A percentile compares a stretch with the other conserved stretches of the same genome.
Evolutionary conservation across 1,140 invertebrate species (phyloP).

Genomic region (Phthorimaea operculella): DNA sequence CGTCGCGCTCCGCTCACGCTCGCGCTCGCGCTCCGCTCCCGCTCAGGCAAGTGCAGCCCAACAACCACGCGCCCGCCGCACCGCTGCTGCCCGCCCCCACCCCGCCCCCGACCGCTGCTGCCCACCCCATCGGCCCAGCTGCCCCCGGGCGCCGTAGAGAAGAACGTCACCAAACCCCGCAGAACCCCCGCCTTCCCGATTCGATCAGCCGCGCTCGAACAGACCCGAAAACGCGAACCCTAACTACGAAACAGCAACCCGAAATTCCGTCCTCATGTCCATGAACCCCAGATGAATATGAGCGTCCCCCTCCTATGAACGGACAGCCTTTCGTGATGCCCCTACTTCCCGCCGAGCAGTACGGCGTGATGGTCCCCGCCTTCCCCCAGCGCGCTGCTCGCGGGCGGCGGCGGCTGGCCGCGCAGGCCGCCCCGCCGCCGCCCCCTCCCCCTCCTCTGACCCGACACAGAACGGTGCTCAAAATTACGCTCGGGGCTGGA

Average conservation of each 20-base stretch:
- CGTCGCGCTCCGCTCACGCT: constrained; percentile 56
- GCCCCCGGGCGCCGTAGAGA: constrained; percentile 15
- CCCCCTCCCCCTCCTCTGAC: constrained; percentile 31
- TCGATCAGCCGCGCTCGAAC: no score
- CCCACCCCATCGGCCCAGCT: constrained; percentile 51
- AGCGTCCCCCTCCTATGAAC: constrained; percentile 44
- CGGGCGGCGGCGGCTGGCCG: constrained; percentile 40
- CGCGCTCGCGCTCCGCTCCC: constrained; percentile 60
- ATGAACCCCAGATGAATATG: constrained; percentile 58
- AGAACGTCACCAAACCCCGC: constrained; percentile 20
- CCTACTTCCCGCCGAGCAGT: constrained; percentile 48
- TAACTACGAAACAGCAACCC: constrained; percentile 15
- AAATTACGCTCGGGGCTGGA: constrained; percentile 36
- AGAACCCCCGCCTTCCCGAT: constrained; percentile 17
- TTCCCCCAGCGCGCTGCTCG: constrained; percentile 32
- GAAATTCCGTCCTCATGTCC: constrained; percentile 53
- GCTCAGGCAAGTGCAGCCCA: constrained; percentile 68
- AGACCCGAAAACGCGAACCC: neutral
- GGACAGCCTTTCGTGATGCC: constrained; percentile 49
- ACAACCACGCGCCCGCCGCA: constrained; percentile 40
- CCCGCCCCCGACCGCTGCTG: constrained; percentile 53
- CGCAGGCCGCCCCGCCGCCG: constrained; percentile 46
- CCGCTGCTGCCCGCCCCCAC: constrained; percentile 53
- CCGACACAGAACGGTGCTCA: constrained; percentile 27
- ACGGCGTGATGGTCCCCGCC: constrained; percentile 50